These are phyloP conservation scores for Epizoanthus illoricatus DNA, from an alignment of 92 coral and sea anemone species.

Conservation along the genomic window DNA sequence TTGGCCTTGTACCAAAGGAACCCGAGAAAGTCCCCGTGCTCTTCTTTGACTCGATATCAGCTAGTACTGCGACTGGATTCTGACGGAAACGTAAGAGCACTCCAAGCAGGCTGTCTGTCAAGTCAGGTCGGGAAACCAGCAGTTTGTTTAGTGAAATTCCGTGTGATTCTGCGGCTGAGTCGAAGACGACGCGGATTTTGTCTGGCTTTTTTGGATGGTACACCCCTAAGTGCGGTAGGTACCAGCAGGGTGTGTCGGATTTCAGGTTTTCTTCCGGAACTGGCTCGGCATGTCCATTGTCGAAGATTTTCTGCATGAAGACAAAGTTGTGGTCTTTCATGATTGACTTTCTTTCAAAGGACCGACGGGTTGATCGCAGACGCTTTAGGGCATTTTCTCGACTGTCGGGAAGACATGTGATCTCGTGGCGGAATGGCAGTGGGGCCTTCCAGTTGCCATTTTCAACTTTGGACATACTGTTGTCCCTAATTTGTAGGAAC, in stretches of 20 bases:
- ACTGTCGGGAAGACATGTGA: slow-evolving; percentile 37
- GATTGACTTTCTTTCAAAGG: too few species aligned
- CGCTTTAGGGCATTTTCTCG: too few species aligned
- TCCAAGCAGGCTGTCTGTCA: slow-evolving; percentile 47
- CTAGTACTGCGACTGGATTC: slow-evolving; percentile 47
- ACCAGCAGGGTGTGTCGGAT: slow-evolving; percentile 38
- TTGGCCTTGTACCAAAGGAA: slow-evolving; percentile 58
- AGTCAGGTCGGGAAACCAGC: slow-evolving; percentile 43
- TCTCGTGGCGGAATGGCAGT: slow-evolving; percentile 31
- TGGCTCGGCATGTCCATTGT: slow-evolving; percentile 53
- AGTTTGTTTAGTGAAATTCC: slow-evolving; percentile 51
- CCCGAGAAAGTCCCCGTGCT: slow-evolving; percentile 48
- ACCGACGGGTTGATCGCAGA: too few species aligned
- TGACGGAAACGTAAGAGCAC: slow-evolving; percentile 56
- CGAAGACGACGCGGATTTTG: slow-evolving; percentile 58
- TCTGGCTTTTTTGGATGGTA: slow-evolving; percentile 51
- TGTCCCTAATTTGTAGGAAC: slow-evolving; percentile 43
- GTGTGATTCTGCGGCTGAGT: slow-evolving; percentile 47
- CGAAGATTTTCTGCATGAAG: too few species aligned
- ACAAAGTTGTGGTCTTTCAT: too few species aligned
- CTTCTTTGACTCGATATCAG: slow-evolving; percentile 54
- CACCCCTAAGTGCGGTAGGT: slow-evolving; percentile 47
- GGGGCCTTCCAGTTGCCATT: slow-evolving; percentile 56
- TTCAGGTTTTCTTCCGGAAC: slow-evolving; percentile 27
- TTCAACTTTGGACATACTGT: slow-evolving; percentile 35